phyloP scores from a whole-genome alignment of 2,113 vertebrate species.

The Heteronetta atricapilla region DNA sequence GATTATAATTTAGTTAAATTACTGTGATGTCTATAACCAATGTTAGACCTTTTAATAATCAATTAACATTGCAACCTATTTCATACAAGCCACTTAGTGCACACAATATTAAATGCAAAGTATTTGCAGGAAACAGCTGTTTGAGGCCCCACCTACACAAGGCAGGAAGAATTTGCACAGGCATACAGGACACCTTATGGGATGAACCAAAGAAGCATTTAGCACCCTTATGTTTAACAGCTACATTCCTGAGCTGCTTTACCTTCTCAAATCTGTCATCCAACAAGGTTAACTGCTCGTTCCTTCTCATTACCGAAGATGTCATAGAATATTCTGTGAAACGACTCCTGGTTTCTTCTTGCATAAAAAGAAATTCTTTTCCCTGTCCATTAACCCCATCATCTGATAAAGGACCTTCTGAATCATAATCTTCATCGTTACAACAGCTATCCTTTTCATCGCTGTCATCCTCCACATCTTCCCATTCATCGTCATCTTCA shows the following conservation, averaged over 20 bases:
- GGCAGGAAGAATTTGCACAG: background rate
- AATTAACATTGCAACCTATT: background rate
- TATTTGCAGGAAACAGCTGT: background rate
- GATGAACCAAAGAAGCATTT: background rate
- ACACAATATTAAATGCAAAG: rapidly evolving
- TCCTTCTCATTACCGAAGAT: slow-evolving; percentile 93
- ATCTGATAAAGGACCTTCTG: slow-evolving; percentile 78
- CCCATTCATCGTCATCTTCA: slow-evolving; percentile 82
- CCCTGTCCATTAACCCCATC: slow-evolving; percentile 3
- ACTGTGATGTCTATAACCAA: too few species aligned
- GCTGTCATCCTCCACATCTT: slow-evolving; percentile 80
- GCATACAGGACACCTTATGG: background rate
- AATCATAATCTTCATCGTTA: slow-evolving; percentile 67
- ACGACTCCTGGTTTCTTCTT: slow-evolving; percentile 94
- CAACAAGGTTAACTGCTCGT: slow-evolving; percentile 90
- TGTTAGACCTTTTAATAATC: background rate
- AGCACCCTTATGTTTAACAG: background rate
- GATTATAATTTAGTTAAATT: background rate
- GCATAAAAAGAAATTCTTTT: slow-evolving; percentile 83
- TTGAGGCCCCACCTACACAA: background rate
- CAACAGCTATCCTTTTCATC: slow-evolving; percentile 57
- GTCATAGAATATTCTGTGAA: slow-evolving; percentile 96
- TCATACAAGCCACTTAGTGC: background rate
- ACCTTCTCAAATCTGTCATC: slow-evolving; percentile 98
- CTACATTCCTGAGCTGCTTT: background rate